Conservation (phyloP, 2,113 vertebrate genomes). For the Hiodon alosoides region DNA sequence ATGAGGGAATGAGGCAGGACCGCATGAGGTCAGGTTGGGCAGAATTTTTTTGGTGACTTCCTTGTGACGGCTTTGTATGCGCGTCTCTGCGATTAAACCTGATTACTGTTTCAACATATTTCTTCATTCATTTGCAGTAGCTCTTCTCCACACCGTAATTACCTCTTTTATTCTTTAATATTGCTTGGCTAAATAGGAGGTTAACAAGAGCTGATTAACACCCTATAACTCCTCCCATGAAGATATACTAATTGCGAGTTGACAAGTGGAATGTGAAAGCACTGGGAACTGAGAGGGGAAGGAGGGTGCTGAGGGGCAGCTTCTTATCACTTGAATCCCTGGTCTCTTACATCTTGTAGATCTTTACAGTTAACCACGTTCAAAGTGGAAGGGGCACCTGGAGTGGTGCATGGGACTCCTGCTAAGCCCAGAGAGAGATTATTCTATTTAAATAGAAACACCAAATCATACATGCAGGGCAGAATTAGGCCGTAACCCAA, state of each 20-base stretch:
- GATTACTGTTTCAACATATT: conserved; percentile 3
- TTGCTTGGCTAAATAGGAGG: not conserved
- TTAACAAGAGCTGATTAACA: conserved; percentile 9
- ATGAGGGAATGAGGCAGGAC: not conserved
- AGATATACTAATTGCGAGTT: conserved; percentile 1
- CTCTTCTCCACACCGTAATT: conserved; percentile 1
- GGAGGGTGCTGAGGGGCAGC: not conserved
- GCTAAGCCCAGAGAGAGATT: too few species aligned
- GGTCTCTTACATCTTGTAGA: too few species aligned
- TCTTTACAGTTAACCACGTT: not conserved
- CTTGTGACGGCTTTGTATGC: not conserved
- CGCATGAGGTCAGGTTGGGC: not conserved
- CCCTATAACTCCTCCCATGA: not conserved
- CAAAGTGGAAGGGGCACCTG: too few species aligned
- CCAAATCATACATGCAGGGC: too few species aligned
- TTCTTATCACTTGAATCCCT: conserved; percentile 3
- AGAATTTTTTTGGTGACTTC: not conserved
- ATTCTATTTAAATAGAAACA: too few species aligned
- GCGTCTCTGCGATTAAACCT: not conserved
- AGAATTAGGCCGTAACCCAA: too few species aligned
- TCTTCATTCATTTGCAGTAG: not conserved
- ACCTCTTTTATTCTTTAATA: not conserved
- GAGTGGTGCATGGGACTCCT: too few species aligned
- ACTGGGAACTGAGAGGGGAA: not conserved
- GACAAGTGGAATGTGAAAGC: not conserved